Evolutionary conservation across 2,113 vertebrate species (phyloP).

Genomic region (Motacilla alba): DNA sequence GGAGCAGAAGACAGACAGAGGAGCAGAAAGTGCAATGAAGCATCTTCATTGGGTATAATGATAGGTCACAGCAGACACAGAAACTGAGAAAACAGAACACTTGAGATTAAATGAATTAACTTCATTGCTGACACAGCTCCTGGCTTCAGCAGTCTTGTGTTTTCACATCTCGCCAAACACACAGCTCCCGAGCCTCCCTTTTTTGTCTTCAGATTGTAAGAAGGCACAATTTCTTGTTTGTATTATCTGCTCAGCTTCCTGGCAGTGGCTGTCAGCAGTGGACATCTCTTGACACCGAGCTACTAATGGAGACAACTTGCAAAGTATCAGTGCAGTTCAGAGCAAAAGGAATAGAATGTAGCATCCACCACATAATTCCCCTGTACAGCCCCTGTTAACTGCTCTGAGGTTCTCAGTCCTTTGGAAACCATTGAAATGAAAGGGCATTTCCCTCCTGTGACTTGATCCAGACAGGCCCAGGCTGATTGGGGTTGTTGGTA

Average conservation of each 20-base stretch:
- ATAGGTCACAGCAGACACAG: neutral
- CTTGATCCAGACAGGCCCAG: neutral
- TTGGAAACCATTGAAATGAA: neutral
- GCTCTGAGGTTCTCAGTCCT: neutral
- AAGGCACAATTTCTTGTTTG: neutral
- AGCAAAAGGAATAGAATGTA: neutral
- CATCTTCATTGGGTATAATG: neutral
- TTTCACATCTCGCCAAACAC: neutral
- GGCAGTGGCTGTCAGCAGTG: neutral
- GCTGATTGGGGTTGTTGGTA: neutral
- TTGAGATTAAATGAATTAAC: neutral
- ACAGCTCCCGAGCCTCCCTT: neutral
- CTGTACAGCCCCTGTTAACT: neutral
- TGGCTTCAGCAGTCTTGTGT: neutral
- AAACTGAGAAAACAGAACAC: neutral
- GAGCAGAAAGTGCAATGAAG: neutral
- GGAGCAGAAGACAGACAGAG: neutral
- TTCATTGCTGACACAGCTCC: neutral
- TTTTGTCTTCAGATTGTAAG: neutral
- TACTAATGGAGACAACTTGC: neutral
- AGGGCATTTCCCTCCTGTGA: neutral
- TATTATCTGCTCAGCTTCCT: neutral
- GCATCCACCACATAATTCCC: neutral
- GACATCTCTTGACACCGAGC: neutral
- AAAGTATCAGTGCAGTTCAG: neutral